Base-by-base conservation (phyloP, 1,140 invertebrate species). In the Ruditapes philippinarum region DNA sequence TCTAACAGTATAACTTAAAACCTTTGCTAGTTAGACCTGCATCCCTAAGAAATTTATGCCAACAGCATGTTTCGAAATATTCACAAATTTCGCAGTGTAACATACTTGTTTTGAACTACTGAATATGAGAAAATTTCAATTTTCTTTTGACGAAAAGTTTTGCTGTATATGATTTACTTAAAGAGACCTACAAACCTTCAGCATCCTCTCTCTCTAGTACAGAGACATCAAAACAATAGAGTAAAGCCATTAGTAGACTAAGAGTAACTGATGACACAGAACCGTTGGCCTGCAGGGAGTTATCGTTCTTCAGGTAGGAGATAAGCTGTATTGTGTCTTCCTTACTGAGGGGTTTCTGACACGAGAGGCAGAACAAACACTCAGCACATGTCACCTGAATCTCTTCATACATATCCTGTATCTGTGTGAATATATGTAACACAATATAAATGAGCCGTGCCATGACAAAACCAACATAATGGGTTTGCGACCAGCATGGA, bases 191-290 rank as follows among this genome's bases (percentile, higher is more conserved):
- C 33, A 38, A 19, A 94, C 93, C 93, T 92, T 93, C 94, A 62
- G 88, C 89, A 89, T 97, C 96, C 91, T 97, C 96, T 91, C 97
- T 96, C 70, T 97, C 96, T 40, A 98, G 96, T 89, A 95, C 87
- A 57, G 97, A 98, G 0, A 98, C 96, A 96, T 99, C 98, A 49
- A 99, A 96, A 0, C 97, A 97, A 95, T 98, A 98, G 4, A 99
- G 95, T 25, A 99, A 94, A 0, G 98, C 97, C 97, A 99, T 98
- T 51, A 98, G 96, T 7, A 99, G 95, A 33, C 97, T 97, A 0
- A 98, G 95, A 0, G 97, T 97, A 0, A 98, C 97, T 94, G 97
- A 97, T 93, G 98, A 98, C 33, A 98, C 95, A 74, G 95, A 92
- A 94, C 95, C 93, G 93, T 96, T 95, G 89, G 95, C 94, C 85